phyloP scores from a whole-genome alignment of 2,113 vertebrate species.

The Phyllostomus hastatus region DNA sequence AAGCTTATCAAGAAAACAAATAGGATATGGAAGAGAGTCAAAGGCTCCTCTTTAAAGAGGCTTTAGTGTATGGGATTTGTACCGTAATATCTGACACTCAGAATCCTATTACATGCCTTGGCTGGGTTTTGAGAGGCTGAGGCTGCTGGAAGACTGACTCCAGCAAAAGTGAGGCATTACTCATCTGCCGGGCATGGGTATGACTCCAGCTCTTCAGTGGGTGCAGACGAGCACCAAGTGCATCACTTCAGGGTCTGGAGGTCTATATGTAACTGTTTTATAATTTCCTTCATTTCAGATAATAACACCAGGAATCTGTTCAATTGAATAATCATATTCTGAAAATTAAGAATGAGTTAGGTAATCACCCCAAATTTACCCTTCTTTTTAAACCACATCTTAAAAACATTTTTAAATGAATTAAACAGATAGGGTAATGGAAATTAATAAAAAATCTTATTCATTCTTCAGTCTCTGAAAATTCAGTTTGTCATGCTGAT shows the following conservation, averaged over 20 bases:
- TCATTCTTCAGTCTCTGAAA: not conserved
- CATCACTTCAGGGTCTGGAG: not conserved
- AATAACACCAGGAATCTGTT: not conserved
- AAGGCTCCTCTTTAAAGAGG: not conserved
- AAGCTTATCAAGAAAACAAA: conserved; percentile 9
- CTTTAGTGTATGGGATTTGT: not conserved
- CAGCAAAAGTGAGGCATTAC: not conserved
- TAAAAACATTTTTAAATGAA: not conserved
- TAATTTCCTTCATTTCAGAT: not conserved
- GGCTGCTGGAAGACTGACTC: not conserved
- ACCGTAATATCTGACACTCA: not conserved
- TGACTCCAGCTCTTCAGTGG: not conserved
- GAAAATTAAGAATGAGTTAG: conserved; percentile 31
- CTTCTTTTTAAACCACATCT: not conserved
- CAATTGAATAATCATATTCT: not conserved
- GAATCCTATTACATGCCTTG: not conserved
- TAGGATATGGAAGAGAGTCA: not conserved
- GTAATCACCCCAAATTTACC: not conserved
- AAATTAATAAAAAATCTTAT: not conserved
- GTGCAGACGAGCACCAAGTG: not conserved
- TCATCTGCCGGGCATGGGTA: not conserved
- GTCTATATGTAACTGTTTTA: not conserved
- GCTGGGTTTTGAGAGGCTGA: not conserved
- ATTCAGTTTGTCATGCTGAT: not conserved
- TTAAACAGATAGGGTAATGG: not conserved